Conservation (phyloP, 1,140 invertebrate species). For the Eriosoma lanigerum region DNA sequence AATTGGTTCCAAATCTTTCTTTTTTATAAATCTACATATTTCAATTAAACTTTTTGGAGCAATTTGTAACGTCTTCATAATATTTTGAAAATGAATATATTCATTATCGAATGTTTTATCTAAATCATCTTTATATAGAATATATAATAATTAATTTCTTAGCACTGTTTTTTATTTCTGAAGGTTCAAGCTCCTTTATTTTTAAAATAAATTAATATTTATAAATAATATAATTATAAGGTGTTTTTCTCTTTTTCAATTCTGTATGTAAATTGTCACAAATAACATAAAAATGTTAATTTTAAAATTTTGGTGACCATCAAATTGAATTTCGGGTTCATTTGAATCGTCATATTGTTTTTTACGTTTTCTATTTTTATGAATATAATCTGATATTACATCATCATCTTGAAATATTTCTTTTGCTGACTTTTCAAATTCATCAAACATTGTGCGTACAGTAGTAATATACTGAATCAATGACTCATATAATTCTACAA, state of each 20-base stretch:
- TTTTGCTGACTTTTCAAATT: background rate
- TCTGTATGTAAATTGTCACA: background rate
- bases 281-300: background rate
- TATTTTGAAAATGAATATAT: background rate
- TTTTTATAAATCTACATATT: background rate
- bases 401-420: background rate
- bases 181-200: background rate
- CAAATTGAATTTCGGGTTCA: background rate
- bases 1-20: background rate
- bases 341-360: background rate
- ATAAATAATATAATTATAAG: background rate
- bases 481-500: background rate
- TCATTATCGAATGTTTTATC: conserved; percentile 26
- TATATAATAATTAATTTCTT: background rate
- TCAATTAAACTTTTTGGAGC: background rate
- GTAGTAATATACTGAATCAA: background rate
- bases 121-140: conserved; percentile 12
- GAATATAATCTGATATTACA: background rate
- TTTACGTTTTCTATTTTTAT: background rate
- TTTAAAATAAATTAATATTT: background rate
- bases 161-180: background rate
- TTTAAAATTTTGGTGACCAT: background rate
- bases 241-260: background rate
- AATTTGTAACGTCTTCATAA: background rate
- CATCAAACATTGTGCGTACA: background rate